Evolutionary conservation across 2,888 invertebrate species (phyloP).

Genomic region (Leistus spinibarbis): DNA sequence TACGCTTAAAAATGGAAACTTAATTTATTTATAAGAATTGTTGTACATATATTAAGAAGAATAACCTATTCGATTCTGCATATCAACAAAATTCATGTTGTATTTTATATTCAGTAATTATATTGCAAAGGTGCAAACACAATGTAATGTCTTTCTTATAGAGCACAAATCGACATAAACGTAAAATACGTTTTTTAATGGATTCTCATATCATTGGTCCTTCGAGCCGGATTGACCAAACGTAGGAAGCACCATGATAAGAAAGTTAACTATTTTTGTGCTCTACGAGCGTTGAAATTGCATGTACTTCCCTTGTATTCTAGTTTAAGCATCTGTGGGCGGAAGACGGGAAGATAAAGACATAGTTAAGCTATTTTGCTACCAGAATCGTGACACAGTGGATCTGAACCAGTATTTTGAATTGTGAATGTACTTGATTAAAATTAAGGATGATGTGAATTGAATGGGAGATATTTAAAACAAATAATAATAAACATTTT

Average conservation of each 20-base stretch:
- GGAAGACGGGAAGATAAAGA: not conserved
- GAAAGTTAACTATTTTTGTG: too few relatives aligned
- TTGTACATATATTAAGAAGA: conserved; percentile 34
- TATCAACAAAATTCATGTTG: conserved; percentile 33
- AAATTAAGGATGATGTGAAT: not conserved
- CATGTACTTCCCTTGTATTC: not conserved
- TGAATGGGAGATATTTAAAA: too few relatives aligned
- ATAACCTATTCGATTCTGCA: conserved; percentile 31
- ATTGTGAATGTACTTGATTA: conserved; percentile 33
- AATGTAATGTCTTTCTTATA: not conserved
- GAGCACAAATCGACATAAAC: too few relatives aligned
- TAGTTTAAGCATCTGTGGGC: not conserved
- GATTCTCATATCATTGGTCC: too few relatives aligned
- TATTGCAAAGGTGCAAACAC: conserved; percentile 3
- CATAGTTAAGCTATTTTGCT: conserved; percentile 32
- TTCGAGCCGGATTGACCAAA: too few relatives aligned
- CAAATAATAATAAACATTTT: conserved; percentile 28
- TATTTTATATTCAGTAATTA: conserved; percentile 34
- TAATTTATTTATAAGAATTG: conserved; percentile 38
- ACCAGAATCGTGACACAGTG: conserved; percentile 21
- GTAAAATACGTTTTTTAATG: too few relatives aligned
- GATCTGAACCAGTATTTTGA: conserved; percentile 31
- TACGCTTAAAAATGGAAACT: conserved; percentile 39
- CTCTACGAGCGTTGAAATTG: too few relatives aligned
- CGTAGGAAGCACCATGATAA: too few relatives aligned